Conservation (phyloP, 2,113 vertebrate species). For the Sporophila hypoxantha region DNA sequence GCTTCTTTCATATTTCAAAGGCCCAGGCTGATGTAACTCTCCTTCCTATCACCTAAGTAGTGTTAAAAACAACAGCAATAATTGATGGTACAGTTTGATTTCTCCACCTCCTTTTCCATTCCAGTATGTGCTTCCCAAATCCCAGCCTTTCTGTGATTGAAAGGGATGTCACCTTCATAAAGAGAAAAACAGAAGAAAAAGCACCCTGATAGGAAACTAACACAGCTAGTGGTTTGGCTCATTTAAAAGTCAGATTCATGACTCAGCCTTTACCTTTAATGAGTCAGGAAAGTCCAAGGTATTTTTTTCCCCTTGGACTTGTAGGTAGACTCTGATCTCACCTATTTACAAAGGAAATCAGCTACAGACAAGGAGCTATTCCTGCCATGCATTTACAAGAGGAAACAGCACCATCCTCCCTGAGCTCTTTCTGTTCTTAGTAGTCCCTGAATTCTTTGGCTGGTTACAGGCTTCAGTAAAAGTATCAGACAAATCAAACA, state of each 20-base stretch:
- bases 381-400: not conserved
- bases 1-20: not conserved
- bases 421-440: not conserved
- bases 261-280: not conserved
- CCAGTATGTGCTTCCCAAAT: not conserved
- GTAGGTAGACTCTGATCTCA: not conserved
- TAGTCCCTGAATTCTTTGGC: not conserved
- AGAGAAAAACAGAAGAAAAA: not conserved
- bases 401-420: not conserved
- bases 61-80: not conserved
- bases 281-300: conserved; percentile 1
- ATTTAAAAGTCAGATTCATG: not conserved
- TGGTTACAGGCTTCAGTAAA: not conserved
- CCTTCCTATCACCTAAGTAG: not conserved
- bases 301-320: not conserved
- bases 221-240: not conserved
- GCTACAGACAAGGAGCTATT: not conserved
- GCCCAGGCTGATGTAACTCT: not conserved
- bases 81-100: not conserved
- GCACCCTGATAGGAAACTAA: not conserved
- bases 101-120: not conserved
- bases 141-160: not conserved
- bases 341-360: not conserved
- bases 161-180: not conserved
- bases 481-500: not conserved